Conservation (phyloP, 2,113 vertebrate genomes). For the Proterorhinus semilunaris region DNA sequence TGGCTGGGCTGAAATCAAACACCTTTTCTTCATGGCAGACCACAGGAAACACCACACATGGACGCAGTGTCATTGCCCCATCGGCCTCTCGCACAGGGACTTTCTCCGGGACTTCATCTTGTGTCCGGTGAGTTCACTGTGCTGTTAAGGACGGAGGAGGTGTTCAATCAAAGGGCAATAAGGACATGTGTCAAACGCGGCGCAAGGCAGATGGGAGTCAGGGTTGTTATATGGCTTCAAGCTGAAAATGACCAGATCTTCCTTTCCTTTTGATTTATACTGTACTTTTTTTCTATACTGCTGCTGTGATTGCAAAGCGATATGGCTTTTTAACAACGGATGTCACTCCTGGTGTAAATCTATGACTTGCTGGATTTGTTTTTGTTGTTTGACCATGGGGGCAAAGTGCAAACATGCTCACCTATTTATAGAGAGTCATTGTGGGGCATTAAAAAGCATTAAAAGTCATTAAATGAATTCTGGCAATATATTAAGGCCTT, state of each 20-base stretch:
- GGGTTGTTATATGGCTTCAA: background rate
- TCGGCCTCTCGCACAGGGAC: conserved; percentile 10
- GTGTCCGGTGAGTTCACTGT: conserved; percentile 3
- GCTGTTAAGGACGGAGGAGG: background rate
- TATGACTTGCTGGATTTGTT: background rate
- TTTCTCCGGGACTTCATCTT: conserved; percentile 20
- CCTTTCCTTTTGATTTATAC: background rate
- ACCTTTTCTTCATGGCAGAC: conserved; percentile 34
- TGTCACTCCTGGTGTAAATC: background rate
- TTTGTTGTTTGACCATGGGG: too few species aligned
- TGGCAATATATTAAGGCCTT: too few species aligned
- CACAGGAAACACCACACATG: conserved; percentile 20
- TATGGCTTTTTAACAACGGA: background rate
- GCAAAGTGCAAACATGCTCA: too few species aligned
- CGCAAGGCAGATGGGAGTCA: background rate
- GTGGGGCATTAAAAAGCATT: too few species aligned
- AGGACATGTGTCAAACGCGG: conserved; percentile 14
- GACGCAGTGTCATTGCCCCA: background rate
- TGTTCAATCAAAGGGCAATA: conserved; percentile 21
- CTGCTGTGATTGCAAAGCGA: too few species aligned
- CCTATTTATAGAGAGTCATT: too few species aligned
- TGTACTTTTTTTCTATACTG: too few species aligned
- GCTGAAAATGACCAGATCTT: background rate
- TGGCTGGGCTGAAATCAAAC: conserved; percentile 47
- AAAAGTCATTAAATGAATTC: too few species aligned